Evolutionary conservation across 2,113 vertebrate species (phyloP), one percentile per base, ranked within the genome.

Genomic region (Collichthys lucidus): DNA sequence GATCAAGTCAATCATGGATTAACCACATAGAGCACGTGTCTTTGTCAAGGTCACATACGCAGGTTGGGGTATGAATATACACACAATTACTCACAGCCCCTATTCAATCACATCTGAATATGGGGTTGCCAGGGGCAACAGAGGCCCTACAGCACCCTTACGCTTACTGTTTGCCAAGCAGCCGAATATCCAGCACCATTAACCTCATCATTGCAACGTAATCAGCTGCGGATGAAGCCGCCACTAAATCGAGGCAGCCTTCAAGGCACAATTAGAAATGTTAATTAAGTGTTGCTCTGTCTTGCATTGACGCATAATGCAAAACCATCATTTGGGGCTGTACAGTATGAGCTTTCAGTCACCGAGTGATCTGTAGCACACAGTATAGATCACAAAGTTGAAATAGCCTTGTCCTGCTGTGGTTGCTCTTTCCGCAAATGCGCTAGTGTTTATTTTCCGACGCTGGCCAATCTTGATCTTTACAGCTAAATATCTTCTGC

Each of bases 211-310:
- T 88, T 80, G 82, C 80, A 52, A 84, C 85, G 75, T 88, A 92
- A 93, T 93, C 88, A 91, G 85, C 79, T 31, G 74, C 60, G 71
- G 84, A 92, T 86, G 89, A 88, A 88, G 85, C 88, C 49, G 68
- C 84, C 77, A 63, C 87, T 87, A 91, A 88, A 86, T 84, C 59
- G 75, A 86, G 89, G 67, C 85, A 80, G 83, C 87, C 89, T 92
- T 92, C 72, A 70, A 91, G 91, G 86, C 89, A 89, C 88, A 90
- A 86, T 92, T 91, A 90, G 79, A 91, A 91, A 88, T 84, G 83
- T 91, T 93, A 90, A 93, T 93, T 91, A 93, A 93, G 88, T 89
- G 86, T 86, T 90, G 86, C 85, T 88, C 78, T 50, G 44, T 84
- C 77, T 90, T 88, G 76, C 85, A 31, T 86, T 85, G 79, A 89